A percentile compares a stretch with the other conserved stretches of the same genome.
phyloP scores from a whole-genome alignment of 2,888 invertebrate species.

The Ceramica pisi region DNA sequence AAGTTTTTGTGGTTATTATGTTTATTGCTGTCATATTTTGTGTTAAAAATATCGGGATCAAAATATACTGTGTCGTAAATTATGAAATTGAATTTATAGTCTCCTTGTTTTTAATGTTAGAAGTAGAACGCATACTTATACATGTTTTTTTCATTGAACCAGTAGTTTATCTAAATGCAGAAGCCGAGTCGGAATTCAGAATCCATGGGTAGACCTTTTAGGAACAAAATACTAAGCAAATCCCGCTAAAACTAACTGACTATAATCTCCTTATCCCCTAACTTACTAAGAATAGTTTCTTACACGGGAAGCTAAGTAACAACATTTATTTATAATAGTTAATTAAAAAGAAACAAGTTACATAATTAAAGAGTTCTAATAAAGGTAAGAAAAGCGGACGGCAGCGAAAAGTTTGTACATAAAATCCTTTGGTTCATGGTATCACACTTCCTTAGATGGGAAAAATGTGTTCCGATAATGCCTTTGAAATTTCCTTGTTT shows the following conservation, averaged over 20 bases:
- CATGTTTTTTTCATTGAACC: not conserved
- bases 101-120: not conserved
- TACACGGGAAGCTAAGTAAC: slow-evolving; percentile 4
- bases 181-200: not conserved
- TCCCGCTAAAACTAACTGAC: not conserved
- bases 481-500: slow-evolving; percentile 74
- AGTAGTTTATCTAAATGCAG: not conserved
- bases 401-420: slow-evolving; percentile 70
- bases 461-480: slow-evolving; percentile 85
- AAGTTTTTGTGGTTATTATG: slow-evolving; percentile 39
- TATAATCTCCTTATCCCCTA: not conserved
- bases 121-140: not conserved
- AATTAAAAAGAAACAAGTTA: slow-evolving; percentile 68
- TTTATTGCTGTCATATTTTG: slow-evolving; percentile 45
- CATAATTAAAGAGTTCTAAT: slow-evolving; percentile 78
- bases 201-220: not conserved
- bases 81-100: slow-evolving; percentile 25
- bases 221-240: not conserved
- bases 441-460: slow-evolving; percentile 79
- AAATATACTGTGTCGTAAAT: slow-evolving; percentile 9
- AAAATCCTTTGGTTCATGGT: slow-evolving; percentile 84
- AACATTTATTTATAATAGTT: slow-evolving; percentile 39
- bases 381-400: slow-evolving; percentile 68
- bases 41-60: slow-evolving; percentile 27
- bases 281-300: slow-evolving; percentile 14